phyloP scores from a whole-genome alignment of 1,140 invertebrate species.

The Heliconius melpomene region DNA sequence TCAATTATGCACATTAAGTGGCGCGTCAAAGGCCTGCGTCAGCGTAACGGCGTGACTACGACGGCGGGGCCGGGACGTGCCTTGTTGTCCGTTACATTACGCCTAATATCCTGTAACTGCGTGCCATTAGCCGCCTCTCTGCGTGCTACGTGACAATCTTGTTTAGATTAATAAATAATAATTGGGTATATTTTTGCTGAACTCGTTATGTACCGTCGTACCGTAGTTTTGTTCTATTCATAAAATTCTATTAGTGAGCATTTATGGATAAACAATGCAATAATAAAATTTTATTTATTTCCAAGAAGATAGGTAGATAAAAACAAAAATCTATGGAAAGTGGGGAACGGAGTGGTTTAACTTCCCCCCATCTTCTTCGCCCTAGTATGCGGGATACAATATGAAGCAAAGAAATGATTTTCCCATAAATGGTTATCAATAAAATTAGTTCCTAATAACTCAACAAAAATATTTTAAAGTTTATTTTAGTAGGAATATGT shows the following conservation, averaged over 20 bases:
- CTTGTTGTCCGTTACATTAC: conserved; percentile 23
- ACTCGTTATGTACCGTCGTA: neutral
- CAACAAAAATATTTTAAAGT: no score
- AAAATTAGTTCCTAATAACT: no score
- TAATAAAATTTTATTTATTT: no score
- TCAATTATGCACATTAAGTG: conserved; percentile 35
- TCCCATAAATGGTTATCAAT: no score
- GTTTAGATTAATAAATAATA: neutral
- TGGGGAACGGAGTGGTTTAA: no score
- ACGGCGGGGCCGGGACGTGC: conserved; percentile 11
- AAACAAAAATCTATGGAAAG: no score
- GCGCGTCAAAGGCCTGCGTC: conserved; percentile 20
- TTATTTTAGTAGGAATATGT: no score
- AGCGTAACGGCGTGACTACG: conserved; percentile 22
- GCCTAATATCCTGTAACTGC: conserved; percentile 18
- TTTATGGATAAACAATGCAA: no score
- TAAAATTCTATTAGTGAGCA: neutral
- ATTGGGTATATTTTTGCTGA: neutral
- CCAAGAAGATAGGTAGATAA: no score
- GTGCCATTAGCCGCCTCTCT: conserved; percentile 6
- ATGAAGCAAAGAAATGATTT: no score
- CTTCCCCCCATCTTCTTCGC: no score
- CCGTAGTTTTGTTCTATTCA: neutral
- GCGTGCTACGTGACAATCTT: neutral
- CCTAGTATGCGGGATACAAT: no score